Conservation (phyloP, 1,140 invertebrate species). For the Chionoecetes opilio region DNA sequence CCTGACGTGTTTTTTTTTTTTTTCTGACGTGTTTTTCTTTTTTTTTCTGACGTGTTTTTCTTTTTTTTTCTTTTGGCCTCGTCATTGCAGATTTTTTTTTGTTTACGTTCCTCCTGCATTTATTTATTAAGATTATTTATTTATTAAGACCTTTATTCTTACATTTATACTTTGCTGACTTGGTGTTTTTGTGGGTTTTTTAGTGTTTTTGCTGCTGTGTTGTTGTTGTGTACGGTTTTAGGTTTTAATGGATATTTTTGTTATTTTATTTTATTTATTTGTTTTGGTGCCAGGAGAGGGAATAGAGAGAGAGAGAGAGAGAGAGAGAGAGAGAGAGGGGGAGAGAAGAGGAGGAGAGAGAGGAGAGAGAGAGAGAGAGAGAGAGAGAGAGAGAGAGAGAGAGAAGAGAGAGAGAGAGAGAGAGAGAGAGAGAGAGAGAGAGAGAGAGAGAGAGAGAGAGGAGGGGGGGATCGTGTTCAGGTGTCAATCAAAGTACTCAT, state of each 20-base stretch:
- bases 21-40: background rate
- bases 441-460: background rate
- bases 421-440: background rate
- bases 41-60: too few species aligned
- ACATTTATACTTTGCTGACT: too few species aligned
- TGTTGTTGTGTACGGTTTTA: too few species aligned
- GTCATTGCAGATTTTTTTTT: background rate
- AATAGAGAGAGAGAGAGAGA: background rate
- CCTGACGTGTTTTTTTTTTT: background rate
- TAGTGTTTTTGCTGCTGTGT: too few species aligned
- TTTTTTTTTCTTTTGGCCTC: background rate
- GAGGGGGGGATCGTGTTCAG: background rate
- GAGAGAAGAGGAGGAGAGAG: background rate
- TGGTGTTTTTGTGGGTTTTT: too few species aligned
- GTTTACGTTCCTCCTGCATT: too few species aligned
- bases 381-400: too few species aligned
- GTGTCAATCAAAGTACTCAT: slow-evolving; percentile 53
- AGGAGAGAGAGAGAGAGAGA: background rate
- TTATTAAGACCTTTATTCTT: too few species aligned
- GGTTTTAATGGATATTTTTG: too few species aligned
- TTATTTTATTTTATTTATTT: too few species aligned
- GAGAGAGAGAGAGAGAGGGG: background rate
- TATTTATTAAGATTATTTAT: too few species aligned
- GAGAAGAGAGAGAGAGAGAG: background rate
- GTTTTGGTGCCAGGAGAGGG: background rate